Evolutionary conservation across 2,888 invertebrate genomes (phyloP), one percentile per base, ranked within the genome.

Genomic region (Bibio marci): DNA sequence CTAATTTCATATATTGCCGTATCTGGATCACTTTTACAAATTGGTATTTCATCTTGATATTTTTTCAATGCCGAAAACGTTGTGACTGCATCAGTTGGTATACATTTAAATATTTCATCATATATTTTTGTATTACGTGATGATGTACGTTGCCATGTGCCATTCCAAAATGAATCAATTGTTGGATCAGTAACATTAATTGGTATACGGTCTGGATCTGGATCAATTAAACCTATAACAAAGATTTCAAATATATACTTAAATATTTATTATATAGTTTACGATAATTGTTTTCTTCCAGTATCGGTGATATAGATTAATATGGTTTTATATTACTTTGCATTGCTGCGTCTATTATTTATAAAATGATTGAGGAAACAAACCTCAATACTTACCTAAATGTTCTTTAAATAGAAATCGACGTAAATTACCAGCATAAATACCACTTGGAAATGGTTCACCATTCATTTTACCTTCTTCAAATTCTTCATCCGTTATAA

Each of bases 341-440:
- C n/a, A n/a, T n/a, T n/a, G n/a, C n/a, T n/a, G n/a, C n/a, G n/a
- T n/a, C n/a, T n/a, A n/a, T n/a, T n/a, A n/a, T n/a, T n/a, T n/a
- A n/a, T n/a, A n/a, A n/a, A n/a, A n/a, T n/a, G 66, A 12, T 30
- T 30, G 13, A 25, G 25, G 13, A 15, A 41, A 4, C n/a, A 30
- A 12, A 3, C 13, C 10, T 25, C 3, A 11, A n/a, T 72, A 54
- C 4, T 76, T 59, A 3, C 94, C 95, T 36, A 97, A 70, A 60
- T 97, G 97, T 57, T 97, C 97, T 43, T 78, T 70, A 62, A 97
- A 94, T 36, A 97, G 65, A 33, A 81, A 74, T 54, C 79, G 80
- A 27, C 97, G 65, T 14, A 97, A 65, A 10, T 80, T 76, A 1
- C 87, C 85, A 0, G 88, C 90, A 53, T 86, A 91, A 43, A 75